Evolutionary conservation across 2,113 vertebrate genomes (phyloP), one percentile per base, ranked within the genome.

Genomic region (Chaetura pelagica): DNA sequence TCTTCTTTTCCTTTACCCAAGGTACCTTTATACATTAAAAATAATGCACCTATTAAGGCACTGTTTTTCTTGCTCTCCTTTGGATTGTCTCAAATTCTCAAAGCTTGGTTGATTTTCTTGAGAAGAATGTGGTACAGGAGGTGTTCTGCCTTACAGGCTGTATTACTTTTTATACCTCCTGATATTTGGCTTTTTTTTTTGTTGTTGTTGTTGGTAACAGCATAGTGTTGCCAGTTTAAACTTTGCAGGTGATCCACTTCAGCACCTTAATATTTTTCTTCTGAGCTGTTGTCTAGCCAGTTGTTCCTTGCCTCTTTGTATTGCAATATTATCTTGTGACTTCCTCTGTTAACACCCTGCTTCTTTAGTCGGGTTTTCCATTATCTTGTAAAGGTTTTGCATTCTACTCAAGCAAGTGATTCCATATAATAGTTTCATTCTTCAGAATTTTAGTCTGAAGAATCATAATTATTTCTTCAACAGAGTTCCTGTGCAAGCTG

Each of bases 191-290:
- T 22, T 23, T 49, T 49, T 49, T 49, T 23, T 21, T 49, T 49
- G 22, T 49, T 49, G 4, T 49, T 49, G 4, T 38, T 52, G 32
- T 75, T 67, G 23, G 2, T 57, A n/a, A 21, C 21, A 58, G 40
- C 12, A 9, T 27, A 35, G 6, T 10, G 3, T 67, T 61, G 52
- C 38, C 0, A 0, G 6, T 5, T 15, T 40, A 20, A 2, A 32
- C 9, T 63, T 91, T 23, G 2, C 18, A 20, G 62, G 30, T 67
- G 23, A 19, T 40, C 16, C 26, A 7, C 49, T 88, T 90, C 7
- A 80, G 63, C 30, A 57, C 49, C 15, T 55, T 23, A 26, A 29
- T 61, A 8, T 26, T 76, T 79, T 34, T 64, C 34, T 61, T 77
- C 52, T 38, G 12, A 83, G 9, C 12, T 81, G 9, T 21, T n/a